Percentiles rank a stretch among this genome's conserved stretches.
Evolutionary conservation across 2,888 invertebrate species (phyloP).

Genomic region (Leucania comma): DNA sequence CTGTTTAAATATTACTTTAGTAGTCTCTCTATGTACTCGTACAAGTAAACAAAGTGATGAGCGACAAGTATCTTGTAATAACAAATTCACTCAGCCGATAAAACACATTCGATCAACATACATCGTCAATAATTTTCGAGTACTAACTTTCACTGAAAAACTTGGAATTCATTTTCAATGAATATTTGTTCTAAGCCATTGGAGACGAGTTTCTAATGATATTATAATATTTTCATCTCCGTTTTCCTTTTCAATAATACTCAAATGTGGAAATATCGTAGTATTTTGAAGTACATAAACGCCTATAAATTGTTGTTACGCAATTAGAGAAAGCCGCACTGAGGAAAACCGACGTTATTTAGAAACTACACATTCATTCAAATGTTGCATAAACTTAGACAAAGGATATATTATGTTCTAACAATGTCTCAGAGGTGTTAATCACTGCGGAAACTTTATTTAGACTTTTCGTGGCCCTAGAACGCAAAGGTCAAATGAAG

Average conservation of each 20-base stretch:
- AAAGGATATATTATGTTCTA: constrained; percentile 47
- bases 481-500: too few relatives aligned
- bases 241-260: constrained; percentile 12
- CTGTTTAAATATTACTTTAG: constrained; percentile 8
- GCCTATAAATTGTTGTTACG: constrained; percentile 60
- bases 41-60: constrained; percentile 8
- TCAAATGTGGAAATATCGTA: constrained; percentile 9
- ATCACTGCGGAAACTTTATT: not conserved
- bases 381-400: constrained; percentile 59
- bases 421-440: constrained; percentile 30
- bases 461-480: too few relatives aligned
- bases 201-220: constrained; percentile 33
- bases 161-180: constrained; percentile 17
- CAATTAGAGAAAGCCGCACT: constrained; percentile 60
- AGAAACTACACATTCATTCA: constrained; percentile 59
- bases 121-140: constrained; percentile 34
- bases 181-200: constrained; percentile 6
- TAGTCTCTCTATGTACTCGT: not conserved
- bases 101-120: not conserved
- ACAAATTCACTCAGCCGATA: not conserved
- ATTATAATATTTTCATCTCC: constrained; percentile 30
- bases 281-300: constrained; percentile 25
- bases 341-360: constrained; percentile 49
- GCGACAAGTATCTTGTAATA: not conserved
- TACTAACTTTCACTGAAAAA: constrained; percentile 36